Evolutionary conservation across 2,113 vertebrate genomes (phyloP).

Genomic region (Perca schrenkii): DNA sequence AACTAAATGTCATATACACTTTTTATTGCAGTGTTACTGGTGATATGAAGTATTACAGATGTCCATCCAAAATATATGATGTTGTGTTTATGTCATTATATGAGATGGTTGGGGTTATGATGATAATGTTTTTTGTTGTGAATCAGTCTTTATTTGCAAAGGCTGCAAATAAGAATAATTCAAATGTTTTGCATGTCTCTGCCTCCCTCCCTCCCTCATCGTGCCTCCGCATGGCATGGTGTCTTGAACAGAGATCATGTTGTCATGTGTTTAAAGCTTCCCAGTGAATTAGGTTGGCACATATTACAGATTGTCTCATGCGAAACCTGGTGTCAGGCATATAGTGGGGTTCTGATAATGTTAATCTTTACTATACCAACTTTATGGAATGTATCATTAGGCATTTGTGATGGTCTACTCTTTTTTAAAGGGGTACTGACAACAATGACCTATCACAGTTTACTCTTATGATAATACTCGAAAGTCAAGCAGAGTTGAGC

Average conservation of each 20-base stretch:
- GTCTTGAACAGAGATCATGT: background rate
- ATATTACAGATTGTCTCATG: background rate
- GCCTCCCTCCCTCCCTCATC: too few species aligned
- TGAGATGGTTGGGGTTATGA: background rate
- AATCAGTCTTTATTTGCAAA: background rate
- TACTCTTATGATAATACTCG: background rate
- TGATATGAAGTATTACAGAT: conserved; percentile 17
- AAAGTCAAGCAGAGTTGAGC: conserved; percentile 5
- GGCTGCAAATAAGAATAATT: background rate
- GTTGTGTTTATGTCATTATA: conserved; percentile 8
- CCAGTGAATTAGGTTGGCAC: background rate
- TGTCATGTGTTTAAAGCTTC: background rate
- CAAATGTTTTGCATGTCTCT: background rate
- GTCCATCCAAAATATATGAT: background rate
- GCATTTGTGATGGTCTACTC: background rate
- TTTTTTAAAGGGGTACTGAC: background rate
- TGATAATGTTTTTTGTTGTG: background rate
- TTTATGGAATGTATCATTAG: conserved; percentile 7
- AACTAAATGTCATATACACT: conserved; percentile 5
- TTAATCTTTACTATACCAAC: background rate
- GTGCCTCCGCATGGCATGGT: background rate
- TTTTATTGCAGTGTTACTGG: conserved; percentile 12
- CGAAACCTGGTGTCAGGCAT: background rate
- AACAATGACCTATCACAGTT: background rate
- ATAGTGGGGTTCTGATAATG: background rate